phyloP scores from a whole-genome alignment of 2,888 invertebrate species.

The Sminthurinus aureus region DNA sequence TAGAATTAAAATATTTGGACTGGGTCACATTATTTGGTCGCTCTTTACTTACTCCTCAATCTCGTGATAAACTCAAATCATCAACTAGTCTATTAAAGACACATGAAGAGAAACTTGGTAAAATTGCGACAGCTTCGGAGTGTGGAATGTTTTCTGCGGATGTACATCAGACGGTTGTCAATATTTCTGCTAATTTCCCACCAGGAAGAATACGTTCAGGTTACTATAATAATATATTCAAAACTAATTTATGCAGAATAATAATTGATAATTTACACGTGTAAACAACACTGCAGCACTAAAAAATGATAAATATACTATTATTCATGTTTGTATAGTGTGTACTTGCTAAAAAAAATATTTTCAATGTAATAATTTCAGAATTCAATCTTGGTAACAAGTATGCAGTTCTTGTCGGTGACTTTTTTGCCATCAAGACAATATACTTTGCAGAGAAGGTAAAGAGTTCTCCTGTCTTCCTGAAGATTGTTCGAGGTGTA shows the following conservation, averaged over 20 bases:
- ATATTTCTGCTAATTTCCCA: conserved; percentile 45
- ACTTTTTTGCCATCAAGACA: conserved; percentile 58
- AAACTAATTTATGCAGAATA: background rate
- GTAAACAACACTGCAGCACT: too few relatives aligned
- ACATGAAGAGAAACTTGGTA: conserved; percentile 46
- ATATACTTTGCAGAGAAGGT: conserved; percentile 54
- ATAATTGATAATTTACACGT: too few relatives aligned
- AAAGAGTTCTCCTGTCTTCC: conserved; percentile 52
- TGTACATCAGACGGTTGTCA: conserved; percentile 56
- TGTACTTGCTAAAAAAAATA: too few relatives aligned
- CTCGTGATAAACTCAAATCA: background rate
- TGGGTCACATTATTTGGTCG: conserved; percentile 58
- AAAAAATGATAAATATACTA: too few relatives aligned
- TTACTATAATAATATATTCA: background rate
- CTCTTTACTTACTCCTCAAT: conserved; percentile 33
- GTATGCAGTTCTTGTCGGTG: conserved; percentile 58
- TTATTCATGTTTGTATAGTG: too few relatives aligned
- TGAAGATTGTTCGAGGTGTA: conserved; percentile 55
- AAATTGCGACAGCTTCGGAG: conserved; percentile 48
- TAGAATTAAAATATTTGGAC: conserved; percentile 50
- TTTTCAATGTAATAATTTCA: background rate
- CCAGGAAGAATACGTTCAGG: background rate
- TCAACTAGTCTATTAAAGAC: background rate
- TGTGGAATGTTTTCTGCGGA: conserved; percentile 59
- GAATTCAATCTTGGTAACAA: conserved; percentile 57